Base-by-base conservation (phyloP, 64 coral and sea anemone species). In the Montipora foliosa region DNA sequence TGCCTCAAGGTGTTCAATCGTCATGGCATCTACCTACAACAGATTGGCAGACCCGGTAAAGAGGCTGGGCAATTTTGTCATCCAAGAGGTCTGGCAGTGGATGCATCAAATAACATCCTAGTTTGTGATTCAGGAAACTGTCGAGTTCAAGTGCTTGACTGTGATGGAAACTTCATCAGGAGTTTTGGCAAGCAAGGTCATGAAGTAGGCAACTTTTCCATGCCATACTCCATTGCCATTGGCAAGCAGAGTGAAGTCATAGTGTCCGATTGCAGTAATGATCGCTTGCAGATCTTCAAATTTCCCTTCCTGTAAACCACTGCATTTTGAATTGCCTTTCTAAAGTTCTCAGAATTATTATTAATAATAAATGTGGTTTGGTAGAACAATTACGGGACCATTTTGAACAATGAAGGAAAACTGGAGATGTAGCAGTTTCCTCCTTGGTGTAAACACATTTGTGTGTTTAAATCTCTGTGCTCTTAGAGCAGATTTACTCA, bases 101-200 rank as follows among this genome's bases (percentile, higher is more conserved):
- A 89, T 61, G 79, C 62, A 14, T 60, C 55, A 50, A 87, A 87
- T 37, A 89, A 94, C 79, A 94, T 94, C 62, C 47, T 89, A 9
- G 92, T 94, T 52, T 94, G 92, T 76, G 92, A 94, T 22, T 81
- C 85, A 74, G 92, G 78, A 21, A 94, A 94, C 51, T 89, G 87
- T 49, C 77, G 92, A 22, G 44, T 94, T 68, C 92, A 94, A 74
- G 47, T 94, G 14, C 44, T 94, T 61, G 92, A 94, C 78, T 89
- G 9, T 77, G 66, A 94, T 82, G 92, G 92, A 25, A 94, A 94
- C 62, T 94, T 94, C 45, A 51, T 94, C 21, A 89, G 67, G 49
- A 89, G 85, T 14, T 89, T 94, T 94, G 92, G 87, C 1, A 70
- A 52, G 10, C 48, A 81, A 51, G 92, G 92, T 7, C 17, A 59